A percentile compares a stretch with the other conserved stretches of the same genome.
phyloP scores from a whole-genome alignment of 2,797 vertebrate species.

The Dipus sagitta region DNA sequence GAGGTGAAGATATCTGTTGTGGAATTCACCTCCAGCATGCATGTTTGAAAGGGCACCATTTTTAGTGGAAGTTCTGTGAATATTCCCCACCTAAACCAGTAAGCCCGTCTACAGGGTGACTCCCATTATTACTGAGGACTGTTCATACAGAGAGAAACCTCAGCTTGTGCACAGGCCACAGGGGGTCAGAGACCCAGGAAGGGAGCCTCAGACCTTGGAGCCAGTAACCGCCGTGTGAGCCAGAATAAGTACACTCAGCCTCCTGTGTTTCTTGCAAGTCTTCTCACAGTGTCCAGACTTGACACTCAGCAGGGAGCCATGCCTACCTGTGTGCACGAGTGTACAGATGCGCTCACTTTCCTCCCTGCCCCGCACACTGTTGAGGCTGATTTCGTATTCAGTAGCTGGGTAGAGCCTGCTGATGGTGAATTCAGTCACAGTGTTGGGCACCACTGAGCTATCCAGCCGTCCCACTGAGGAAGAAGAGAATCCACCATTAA shows the following conservation, averaged over 20 bases:
- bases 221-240: not conserved
- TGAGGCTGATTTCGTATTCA: constrained; percentile 94
- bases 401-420: constrained; percentile 94
- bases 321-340: constrained; percentile 91
- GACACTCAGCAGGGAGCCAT: constrained; percentile 57
- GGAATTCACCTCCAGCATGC: not conserved
- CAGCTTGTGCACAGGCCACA: not conserved
- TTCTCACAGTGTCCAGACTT: not conserved
- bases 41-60: constrained; percentile 34
- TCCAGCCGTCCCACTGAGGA: constrained; percentile 92
- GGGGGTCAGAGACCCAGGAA: not conserved
- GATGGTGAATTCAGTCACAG: constrained; percentile 92
- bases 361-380: constrained; percentile 92
- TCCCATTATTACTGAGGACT: not conserved
- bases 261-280: not conserved
- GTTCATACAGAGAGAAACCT: not conserved
- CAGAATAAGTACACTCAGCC: not conserved
- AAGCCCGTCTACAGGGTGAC: not conserved
- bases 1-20: not conserved
- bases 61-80: not conserved
- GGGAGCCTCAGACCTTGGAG: not conserved
- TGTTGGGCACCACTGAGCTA: constrained; percentile 93
- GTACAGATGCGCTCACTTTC: constrained; percentile 93
- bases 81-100: not conserved
- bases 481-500: constrained; percentile 70